phyloP scores from a whole-genome alignment of 2,113 vertebrate genomes.

The Ceyx cyanopectus region DNA sequence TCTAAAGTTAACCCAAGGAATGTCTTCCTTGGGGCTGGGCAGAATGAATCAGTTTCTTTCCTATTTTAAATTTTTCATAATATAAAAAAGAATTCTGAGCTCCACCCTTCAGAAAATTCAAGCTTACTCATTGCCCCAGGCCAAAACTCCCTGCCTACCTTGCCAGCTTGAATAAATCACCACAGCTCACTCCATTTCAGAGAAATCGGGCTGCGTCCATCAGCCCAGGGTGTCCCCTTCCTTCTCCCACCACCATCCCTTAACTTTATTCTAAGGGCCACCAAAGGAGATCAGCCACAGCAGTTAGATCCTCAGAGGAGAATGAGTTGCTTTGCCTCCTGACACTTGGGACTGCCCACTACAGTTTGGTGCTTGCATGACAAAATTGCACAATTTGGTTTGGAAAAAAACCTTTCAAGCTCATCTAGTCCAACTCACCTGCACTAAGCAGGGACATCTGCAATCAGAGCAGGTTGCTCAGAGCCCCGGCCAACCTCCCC shows the following conservation, averaged over 20 bases:
- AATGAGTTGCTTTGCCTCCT: not conserved
- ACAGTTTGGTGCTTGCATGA: not conserved
- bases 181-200: not conserved
- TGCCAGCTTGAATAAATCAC: not conserved
- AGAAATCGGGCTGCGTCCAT: not conserved
- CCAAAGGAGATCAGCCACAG: not conserved
- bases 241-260: not conserved
- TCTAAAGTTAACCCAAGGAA: constrained; percentile 9
- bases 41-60: constrained; percentile 32
- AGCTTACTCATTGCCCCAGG: constrained; percentile 19
- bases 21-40: not conserved
- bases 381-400: not conserved
- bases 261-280: not conserved
- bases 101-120: constrained; percentile 27
- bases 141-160: not conserved
- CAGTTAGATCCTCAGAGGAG: not conserved
- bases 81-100: not conserved
- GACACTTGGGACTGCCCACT: too few relatives aligned
- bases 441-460: not conserved
- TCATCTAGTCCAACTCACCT: not conserved
- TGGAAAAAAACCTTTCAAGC: not conserved
- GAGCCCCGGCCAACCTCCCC: not conserved
- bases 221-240: not conserved
- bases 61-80: constrained; percentile 8
- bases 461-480: not conserved